Evolutionary conservation across 2,888 invertebrate genomes (phyloP).

Genomic region (Agriopis leucophaearia): DNA sequence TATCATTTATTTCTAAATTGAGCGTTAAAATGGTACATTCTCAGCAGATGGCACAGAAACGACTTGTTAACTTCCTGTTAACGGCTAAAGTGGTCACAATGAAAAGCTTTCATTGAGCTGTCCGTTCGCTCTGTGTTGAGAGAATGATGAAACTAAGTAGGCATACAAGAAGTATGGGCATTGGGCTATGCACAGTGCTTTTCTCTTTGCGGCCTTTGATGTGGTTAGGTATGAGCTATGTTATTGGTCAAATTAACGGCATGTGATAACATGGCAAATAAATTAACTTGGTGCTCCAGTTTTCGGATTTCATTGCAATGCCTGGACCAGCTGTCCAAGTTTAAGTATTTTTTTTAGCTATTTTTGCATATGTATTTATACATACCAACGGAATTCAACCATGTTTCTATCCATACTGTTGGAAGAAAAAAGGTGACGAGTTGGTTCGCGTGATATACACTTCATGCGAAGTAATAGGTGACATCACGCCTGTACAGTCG

Average conservation of each 20-base stretch:
- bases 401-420: constrained; percentile 15
- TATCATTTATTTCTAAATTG: neutral
- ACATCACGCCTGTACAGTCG: constrained; percentile 7
- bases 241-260: no score
- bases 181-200: neutral
- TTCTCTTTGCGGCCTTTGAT: neutral
- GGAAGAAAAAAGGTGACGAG: neutral
- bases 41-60: constrained; percentile 25
- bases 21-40: constrained; percentile 1
- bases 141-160: constrained; percentile 1
- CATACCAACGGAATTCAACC: no score
- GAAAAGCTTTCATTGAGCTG: constrained; percentile 64
- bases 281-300: no score
- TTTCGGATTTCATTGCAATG: no score
- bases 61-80: constrained; percentile 42
- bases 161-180: constrained; percentile 14
- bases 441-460: constrained; percentile 18
- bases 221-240: neutral
- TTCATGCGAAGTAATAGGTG: constrained; percentile 1
- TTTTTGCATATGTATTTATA: no score
- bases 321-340: no score
- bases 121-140: constrained; percentile 52
- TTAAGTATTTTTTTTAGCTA: no score
- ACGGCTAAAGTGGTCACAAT: constrained; percentile 56
- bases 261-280: no score